Evolutionary conservation across 2,797 vertebrate genomes (phyloP), one percentile per base, ranked within the genome.

Genomic region (Crenuchus spilurus): DNA sequence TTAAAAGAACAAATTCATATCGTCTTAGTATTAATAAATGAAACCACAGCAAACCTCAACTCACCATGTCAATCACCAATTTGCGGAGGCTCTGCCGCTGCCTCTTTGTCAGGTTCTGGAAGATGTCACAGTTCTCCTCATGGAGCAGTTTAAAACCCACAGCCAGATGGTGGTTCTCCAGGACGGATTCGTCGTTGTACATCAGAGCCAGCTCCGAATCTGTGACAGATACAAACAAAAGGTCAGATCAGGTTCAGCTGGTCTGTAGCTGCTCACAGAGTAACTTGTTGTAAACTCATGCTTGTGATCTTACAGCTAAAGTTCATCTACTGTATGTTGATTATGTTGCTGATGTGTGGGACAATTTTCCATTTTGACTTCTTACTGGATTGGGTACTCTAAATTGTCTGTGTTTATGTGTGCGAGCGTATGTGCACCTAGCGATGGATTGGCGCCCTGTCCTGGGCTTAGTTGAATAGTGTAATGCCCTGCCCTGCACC

Each of bases 101-200:
- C 60, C 95, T 91, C 81, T 95, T 95, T 87, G 86, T 93, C 39
- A 98, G 93, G 87, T 94, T 97, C 91, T 96, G 95, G 89, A 98
- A 97, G 86, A 98, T 96, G 92, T 98, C 95, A 66, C 96, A 98
- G 91, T 97, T 96, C 69, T 96, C 94, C 82, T 97, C 95, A 72
- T 98, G 96, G 31, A 98, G 94, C 78, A 98, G 93, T 87, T 96
- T 96, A 88, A 98, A 98, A 84, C 96, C 96, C 76, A 98, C 96
- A 11, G 96, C 96, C 81, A 98, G 82, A 88, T 98, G 96, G 78
- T 98, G 96, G 82, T 98, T 98, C 89, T 98, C 96, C 84, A 98
- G 82, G 74, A 98, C 96, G 0, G 96, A 97, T 89, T 97, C 96
- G 0, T 98, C 96, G 0, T 98, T 98, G 86, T 97, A 98, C 94